Evolutionary conservation across 2,113 vertebrate species (phyloP).

Genomic region (Dendropsophus ebraccatus): DNA sequence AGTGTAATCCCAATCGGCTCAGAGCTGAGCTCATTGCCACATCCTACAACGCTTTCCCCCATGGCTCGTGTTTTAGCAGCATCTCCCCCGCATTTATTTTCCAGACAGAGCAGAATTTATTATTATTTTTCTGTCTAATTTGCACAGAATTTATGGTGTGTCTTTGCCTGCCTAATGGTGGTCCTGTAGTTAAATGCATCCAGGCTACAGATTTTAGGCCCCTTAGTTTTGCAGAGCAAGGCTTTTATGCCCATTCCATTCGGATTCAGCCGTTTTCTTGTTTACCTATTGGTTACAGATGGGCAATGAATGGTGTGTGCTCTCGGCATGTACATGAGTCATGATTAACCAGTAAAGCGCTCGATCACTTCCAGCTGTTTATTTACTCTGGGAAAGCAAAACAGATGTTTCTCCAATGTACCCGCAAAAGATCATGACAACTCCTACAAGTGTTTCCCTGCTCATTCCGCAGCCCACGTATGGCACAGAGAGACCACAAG

Average conservation of each 20-base stretch:
- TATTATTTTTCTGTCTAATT: neutral
- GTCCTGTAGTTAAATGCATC: neutral
- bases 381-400: neutral
- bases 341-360: neutral
- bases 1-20: neutral
- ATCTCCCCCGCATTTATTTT: neutral
- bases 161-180: neutral
- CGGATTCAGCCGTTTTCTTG: neutral
- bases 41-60: neutral
- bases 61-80: neutral
- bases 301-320: neutral
- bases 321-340: neutral
- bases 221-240: neutral
- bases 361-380: conserved; percentile 4
- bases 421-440: neutral
- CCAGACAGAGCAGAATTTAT: neutral
- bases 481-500: neutral
- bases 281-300: neutral
- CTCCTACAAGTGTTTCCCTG: neutral
- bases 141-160: neutral
- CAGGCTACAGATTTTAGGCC: neutral
- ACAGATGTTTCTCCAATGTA: conserved; percentile 1
- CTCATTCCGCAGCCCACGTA: neutral
- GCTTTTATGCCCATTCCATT: neutral
- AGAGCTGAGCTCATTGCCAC: neutral